A percentile compares a stretch with the other conserved stretches of the same genome.
Conservation (phyloP, 2,888 invertebrate genomes). For the Lycaena phlaeas region DNA sequence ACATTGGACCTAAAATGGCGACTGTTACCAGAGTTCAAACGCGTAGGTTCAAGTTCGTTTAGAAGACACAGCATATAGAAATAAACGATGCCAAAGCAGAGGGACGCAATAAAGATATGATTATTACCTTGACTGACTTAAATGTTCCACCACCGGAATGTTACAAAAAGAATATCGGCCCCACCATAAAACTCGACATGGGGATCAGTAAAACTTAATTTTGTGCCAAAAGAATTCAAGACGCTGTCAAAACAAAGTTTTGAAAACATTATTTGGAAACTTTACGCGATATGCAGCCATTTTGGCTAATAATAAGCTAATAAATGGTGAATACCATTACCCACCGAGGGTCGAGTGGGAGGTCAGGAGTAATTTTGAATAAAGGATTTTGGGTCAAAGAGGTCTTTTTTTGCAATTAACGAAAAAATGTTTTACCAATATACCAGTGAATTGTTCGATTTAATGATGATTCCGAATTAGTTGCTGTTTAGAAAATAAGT, state of each 20-base stretch:
- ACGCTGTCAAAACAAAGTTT: conserved; percentile 35
- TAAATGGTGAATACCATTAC: conserved; percentile 34
- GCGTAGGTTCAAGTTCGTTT: neutral
- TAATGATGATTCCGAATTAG: too few relatives aligned
- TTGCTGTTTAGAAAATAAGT: too few relatives aligned
- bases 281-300: conserved; percentile 30
- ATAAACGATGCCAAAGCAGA: neutral
- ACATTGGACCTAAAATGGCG: too few relatives aligned
- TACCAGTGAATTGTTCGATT: too few relatives aligned
- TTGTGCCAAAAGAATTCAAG: conserved; percentile 26
- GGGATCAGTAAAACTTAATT: conserved; percentile 17
- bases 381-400: conserved; percentile 5
- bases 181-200: conserved; percentile 33
- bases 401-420: neutral
- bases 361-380: conserved; percentile 21
- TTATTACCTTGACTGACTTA: conserved; percentile 15
- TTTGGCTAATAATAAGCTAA: conserved; percentile 14
- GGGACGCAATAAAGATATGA: conserved; percentile 22
- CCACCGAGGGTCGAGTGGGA: conserved; percentile 28
- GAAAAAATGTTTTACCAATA: neutral
- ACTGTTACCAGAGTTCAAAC: neutral
- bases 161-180: conserved; percentile 24
- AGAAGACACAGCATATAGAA: neutral
- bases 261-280: conserved; percentile 35
- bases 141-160: conserved; percentile 35